Base-by-base conservation (phyloP, 2,113 vertebrate species). In the Ictalurus punctatus region DNA sequence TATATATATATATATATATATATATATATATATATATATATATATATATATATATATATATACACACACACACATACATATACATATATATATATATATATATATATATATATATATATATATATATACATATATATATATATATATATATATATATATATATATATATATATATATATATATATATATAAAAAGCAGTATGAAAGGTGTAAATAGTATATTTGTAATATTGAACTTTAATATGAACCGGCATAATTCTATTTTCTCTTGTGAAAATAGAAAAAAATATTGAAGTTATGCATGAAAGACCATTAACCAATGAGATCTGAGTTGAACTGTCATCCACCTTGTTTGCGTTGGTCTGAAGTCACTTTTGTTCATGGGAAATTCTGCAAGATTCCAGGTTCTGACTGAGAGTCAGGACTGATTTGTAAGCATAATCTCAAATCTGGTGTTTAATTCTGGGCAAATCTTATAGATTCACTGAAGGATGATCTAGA, bases 211-310 rank as follows among this genome's bases (percentile, higher is more conserved):
- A 25, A 48, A 78, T 78, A 78, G 48, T 78, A 27, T 74, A 44
- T 74, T 79, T 79, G 76, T 79, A n/a, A 52, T 79, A 52, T 30
- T 52, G 44, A 79, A 79, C 25, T 79, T 78, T 52, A 48, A 48
- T 76, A 13, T 76, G 48, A n/a, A 54, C 13, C 44, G n/a, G 76
- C 44, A 79, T 79, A 16, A 27, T 54, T 78, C 10, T 78, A 16
- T 76, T 78, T 78, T 79, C 23, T 79, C 25, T 2, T 79, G 44
- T 52, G 23, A 48, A 74, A 44, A 23, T 21, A 74, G 2, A 44
- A 48, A 48, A 44, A 48, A 48, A 44, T 44, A 21, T 44, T 40
- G 37, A 76, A 4, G 0, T 44, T 30, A 40, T 76, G 37, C 73
- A 76, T 44, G 73, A 44, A 44, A 40, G 19, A 40, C 3, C 74